These are phyloP conservation scores for Pseudochirops cupreus DNA, from an alignment of 2,797 vertebrate species.

Conservation along the genomic window DNA sequence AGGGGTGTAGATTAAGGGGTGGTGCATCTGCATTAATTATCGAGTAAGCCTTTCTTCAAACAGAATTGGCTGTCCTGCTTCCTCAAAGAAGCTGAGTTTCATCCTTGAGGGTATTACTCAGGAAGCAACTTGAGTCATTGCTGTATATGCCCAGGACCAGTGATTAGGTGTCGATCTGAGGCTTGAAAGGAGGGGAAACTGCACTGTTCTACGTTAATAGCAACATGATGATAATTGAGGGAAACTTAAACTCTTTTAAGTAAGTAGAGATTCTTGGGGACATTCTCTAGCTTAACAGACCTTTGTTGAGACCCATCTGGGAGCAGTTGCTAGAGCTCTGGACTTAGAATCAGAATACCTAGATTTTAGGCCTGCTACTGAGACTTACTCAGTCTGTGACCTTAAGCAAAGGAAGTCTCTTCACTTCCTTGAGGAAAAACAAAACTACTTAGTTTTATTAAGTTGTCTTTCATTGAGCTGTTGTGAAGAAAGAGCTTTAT, in stretches of 20 bases:
- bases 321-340: background rate
- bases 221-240: background rate
- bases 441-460: background rate
- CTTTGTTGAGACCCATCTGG: background rate
- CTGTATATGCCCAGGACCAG: conserved; percentile 14
- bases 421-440: background rate
- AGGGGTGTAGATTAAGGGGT: conserved; percentile 71
- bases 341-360: background rate
- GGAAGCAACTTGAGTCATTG: conserved; percentile 47
- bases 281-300: conserved; percentile 50
- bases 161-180: background rate
- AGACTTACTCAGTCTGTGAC: background rate
- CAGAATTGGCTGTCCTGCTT: conserved; percentile 50
- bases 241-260: conserved; percentile 16
- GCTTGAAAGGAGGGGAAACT: conserved; percentile 30
- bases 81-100: conserved; percentile 66
- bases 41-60: conserved; percentile 55
- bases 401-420: background rate
- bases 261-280: conserved; percentile 26
- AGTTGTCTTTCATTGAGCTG: background rate
- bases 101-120: conserved; percentile 32
- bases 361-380: background rate
- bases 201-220: background rate
- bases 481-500: background rate
- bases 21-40: conserved; percentile 68